Conservation (phyloP, 1,140 invertebrate genomes). For the Psilanteris sp. region DNA sequence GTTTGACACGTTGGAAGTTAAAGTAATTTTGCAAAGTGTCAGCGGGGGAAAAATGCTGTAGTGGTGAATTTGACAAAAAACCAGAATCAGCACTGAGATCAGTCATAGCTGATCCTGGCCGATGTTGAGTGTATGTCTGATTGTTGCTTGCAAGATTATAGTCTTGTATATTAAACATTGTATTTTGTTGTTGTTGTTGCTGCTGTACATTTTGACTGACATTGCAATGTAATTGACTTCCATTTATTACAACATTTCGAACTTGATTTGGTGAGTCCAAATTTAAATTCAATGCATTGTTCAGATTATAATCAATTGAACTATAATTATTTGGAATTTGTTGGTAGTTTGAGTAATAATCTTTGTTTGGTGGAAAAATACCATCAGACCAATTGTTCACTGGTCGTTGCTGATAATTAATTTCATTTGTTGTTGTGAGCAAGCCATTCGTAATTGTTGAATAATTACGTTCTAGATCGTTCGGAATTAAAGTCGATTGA, state of each 20-base stretch:
- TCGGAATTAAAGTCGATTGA: conserved; percentile 38
- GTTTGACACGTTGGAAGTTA: conserved; percentile 68
- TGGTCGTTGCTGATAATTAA: conserved; percentile 64
- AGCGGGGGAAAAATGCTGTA: conserved; percentile 75
- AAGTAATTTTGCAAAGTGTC: conserved; percentile 73
- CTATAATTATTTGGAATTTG: conserved; percentile 38
- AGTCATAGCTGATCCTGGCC: conserved; percentile 74
- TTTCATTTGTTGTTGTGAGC: conserved; percentile 66
- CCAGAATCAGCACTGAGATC: conserved; percentile 74
- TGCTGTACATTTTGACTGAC: conserved; percentile 58
- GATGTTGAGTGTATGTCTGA: conserved; percentile 62
- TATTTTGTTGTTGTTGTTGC: conserved; percentile 39
- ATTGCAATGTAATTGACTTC: conserved; percentile 69
- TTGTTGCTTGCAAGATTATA: conserved; percentile 62
- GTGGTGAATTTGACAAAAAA: conserved; percentile 75
- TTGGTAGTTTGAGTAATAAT: conserved; percentile 72
- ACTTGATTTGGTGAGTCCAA: conserved; percentile 67
- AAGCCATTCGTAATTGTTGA: conserved; percentile 68
- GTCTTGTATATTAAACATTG: conserved; percentile 21
- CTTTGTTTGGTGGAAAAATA: conserved; percentile 61
- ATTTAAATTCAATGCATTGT: conserved; percentile 66
- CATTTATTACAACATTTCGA: conserved; percentile 46
- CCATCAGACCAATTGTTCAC: conserved; percentile 71
- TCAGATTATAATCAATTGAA: conserved; percentile 73
- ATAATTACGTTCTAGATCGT: conserved; percentile 56